A percentile compares a stretch with the other conserved stretches of the same genome.
Conservation (phyloP, 2,113 vertebrate genomes). For the Chrysemys picta region DNA sequence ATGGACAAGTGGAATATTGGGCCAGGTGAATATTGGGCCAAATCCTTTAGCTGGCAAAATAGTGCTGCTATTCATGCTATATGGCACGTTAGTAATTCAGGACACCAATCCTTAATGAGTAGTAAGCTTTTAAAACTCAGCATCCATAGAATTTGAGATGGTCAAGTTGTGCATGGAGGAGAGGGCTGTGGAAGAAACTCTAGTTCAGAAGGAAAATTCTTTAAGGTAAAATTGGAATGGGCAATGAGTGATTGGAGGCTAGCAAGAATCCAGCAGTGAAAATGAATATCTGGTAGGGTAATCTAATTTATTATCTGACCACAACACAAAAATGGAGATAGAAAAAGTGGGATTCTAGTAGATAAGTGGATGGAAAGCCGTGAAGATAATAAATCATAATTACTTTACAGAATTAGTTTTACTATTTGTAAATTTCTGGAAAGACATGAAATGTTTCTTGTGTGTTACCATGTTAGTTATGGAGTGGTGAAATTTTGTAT, state of each 20-base stretch:
- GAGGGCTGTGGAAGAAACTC: not conserved
- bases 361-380: not conserved
- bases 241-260: not conserved
- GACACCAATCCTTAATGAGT: not conserved
- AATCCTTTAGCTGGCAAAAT: not conserved
- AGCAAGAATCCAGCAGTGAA: not conserved
- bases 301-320: not conserved
- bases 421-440: not conserved
- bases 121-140: not conserved
- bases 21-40: rapidly evolving
- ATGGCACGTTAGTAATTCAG: not conserved
- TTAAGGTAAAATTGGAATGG: not conserved
- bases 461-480: not conserved
- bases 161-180: not conserved
- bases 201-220: not conserved
- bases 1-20: not conserved
- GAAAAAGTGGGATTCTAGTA: not conserved
- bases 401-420: not conserved
- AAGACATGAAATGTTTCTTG: not conserved
- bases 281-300: not conserved
- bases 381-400: not conserved
- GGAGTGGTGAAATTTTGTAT: not conserved
- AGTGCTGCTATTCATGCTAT: rapidly evolving
- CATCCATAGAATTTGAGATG: not conserved
- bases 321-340: not conserved